Percentiles rank a stretch among this genome's conserved stretches.
phyloP scores from a whole-genome alignment of 2,797 vertebrate species.

The Pseudopleuronectes americanus region DNA sequence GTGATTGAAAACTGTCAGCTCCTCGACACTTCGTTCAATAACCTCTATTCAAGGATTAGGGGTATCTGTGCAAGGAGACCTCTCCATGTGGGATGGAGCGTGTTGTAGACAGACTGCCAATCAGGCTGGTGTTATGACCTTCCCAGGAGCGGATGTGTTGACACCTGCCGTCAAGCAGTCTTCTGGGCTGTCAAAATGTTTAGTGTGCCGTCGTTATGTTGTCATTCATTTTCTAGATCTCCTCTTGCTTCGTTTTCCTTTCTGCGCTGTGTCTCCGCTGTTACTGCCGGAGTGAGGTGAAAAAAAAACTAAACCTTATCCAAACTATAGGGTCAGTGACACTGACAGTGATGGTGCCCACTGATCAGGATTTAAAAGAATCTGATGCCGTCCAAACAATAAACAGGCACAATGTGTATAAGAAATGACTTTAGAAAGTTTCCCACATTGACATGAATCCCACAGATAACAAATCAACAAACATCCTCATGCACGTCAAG shows the following conservation, averaged over 20 bases:
- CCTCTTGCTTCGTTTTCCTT: slow-evolving; percentile 40
- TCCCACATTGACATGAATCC: not conserved
- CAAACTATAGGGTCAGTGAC: slow-evolving; percentile 8
- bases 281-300: slow-evolving; percentile 29
- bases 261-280: slow-evolving; percentile 43
- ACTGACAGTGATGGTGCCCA: not conserved
- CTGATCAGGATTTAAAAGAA: slow-evolving; percentile 22
- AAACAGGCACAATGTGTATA: not conserved
- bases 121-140: slow-evolving; percentile 52
- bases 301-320: not conserved
- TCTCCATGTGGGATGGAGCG: slow-evolving; percentile 23
- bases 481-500: slow-evolving; percentile 6
- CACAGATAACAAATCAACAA: slow-evolving; percentile 12
- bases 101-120: slow-evolving; percentile 48
- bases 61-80: slow-evolving; percentile 43
- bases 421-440: slow-evolving; percentile 9
- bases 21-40: slow-evolving; percentile 25
- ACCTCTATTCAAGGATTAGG: slow-evolving; percentile 40
- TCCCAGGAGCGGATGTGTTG: slow-evolving; percentile 37
- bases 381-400: slow-evolving; percentile 22
- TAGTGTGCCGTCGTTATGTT: slow-evolving; percentile 68
- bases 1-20: slow-evolving; percentile 47
- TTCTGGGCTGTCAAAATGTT: slow-evolving; percentile 55
- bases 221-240: slow-evolving; percentile 58
- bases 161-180: slow-evolving; percentile 46